Conservation (phyloP, 2,113 vertebrate species). For the Eulacestoma nigropectus region DNA sequence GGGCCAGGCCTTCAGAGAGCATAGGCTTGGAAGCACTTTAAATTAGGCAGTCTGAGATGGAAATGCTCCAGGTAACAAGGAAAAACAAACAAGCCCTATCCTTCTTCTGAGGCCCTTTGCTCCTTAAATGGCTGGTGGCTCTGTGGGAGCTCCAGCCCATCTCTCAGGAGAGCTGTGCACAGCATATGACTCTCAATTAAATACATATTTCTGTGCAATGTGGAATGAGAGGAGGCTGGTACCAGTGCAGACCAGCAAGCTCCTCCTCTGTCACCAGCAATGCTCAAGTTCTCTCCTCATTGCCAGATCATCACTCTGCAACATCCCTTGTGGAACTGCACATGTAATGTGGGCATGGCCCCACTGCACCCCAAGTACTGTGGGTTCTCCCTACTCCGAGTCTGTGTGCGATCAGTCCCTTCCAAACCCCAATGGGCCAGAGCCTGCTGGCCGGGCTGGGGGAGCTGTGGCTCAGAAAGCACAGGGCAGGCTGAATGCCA, state of each 20-base stretch:
- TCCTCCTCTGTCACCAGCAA: background rate
- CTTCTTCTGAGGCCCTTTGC: background rate
- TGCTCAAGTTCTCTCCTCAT: background rate
- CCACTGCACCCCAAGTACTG: no score
- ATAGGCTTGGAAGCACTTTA: conserved; percentile 9
- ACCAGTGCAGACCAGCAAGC: background rate
- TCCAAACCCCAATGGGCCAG: accelerated
- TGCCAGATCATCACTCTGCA: background rate
- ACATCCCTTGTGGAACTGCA: background rate
- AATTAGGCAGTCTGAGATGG: background rate
- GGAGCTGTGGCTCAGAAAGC: background rate
- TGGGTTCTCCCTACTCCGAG: background rate
- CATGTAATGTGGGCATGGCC: accelerated
- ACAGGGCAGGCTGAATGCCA: background rate
- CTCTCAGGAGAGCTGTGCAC: background rate
- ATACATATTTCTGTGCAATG: background rate
- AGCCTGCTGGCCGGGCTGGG: background rate
- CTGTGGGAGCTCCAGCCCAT: background rate
- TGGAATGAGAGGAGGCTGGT: background rate
- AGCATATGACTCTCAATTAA: background rate
- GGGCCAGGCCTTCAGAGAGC: conserved; percentile 15
- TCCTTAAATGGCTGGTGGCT: background rate
- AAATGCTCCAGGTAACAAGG: conserved; percentile 26
- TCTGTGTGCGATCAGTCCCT: background rate
- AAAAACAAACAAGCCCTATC: background rate